A percentile compares a stretch with the other conserved stretches of the same genome.
Evolutionary conservation across 2,888 invertebrate species (phyloP).

Genomic region (Pachliopta kotzebuea): DNA sequence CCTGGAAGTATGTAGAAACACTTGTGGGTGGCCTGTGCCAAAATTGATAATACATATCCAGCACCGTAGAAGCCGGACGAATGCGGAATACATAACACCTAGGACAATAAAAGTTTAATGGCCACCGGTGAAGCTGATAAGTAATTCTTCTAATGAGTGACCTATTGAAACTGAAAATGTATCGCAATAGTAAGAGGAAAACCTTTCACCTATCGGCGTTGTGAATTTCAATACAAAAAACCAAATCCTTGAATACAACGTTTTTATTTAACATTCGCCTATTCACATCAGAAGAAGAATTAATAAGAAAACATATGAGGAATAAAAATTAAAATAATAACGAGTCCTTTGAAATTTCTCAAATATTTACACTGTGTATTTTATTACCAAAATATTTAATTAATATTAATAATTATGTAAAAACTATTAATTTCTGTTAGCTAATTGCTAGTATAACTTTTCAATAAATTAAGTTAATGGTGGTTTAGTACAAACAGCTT

Average conservation of each 20-base stretch:
- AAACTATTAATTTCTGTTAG: background rate
- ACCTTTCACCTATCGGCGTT: conserved; percentile 4
- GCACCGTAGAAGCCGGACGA: conserved; percentile 49
- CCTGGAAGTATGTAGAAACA: conserved; percentile 50
- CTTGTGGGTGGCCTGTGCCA: conserved; percentile 61
- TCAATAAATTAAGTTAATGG: no score
- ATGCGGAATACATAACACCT: conserved; percentile 53
- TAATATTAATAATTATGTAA: background rate
- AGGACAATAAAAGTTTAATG: conserved; percentile 28
- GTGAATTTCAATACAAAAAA: conserved; percentile 4
- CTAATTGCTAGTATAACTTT: no score
- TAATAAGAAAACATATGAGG: background rate
- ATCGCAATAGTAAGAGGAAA: conserved; percentile 3
- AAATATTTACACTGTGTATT: background rate
- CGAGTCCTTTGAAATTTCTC: background rate
- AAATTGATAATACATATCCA: conserved; percentile 46
- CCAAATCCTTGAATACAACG: background rate
- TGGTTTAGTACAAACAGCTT: no score
- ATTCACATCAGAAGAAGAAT: background rate
- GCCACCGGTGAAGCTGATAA: conserved; percentile 35
- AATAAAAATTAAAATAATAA: background rate
- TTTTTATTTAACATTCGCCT: background rate
- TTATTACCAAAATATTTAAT: background rate
- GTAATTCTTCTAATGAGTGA: conserved; percentile 24
- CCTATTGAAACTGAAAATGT: conserved; percentile 6